Evolutionary conservation across 53 echinoderm and acorn worm species (phyloP).

Genomic region (Glandiceps talaboti): DNA sequence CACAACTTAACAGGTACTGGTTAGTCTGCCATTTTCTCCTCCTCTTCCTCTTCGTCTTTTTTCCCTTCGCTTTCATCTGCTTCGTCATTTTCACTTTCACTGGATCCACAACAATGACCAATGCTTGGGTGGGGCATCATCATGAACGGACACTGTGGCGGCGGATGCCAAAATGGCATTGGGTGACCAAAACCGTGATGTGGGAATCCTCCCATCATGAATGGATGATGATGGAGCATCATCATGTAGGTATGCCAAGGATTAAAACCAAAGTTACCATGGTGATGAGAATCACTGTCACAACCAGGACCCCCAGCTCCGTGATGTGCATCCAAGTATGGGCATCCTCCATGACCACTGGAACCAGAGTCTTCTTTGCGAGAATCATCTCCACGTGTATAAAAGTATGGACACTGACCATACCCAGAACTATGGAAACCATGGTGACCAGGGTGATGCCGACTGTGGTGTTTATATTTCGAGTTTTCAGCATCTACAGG

Average conservation of each 20-base stretch:
- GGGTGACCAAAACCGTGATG: not conserved
- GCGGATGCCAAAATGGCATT: not conserved
- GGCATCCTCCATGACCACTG: not conserved
- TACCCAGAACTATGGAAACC: too few relatives aligned
- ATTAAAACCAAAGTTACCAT: not conserved
- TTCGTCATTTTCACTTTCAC: not conserved
- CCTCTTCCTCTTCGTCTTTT: not conserved
- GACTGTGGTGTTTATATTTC: too few relatives aligned
- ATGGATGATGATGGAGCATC: not conserved
- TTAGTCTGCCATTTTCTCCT: too few relatives aligned
- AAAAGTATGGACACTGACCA: too few relatives aligned
- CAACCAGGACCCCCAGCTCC: not conserved
- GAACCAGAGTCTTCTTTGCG: too few relatives aligned
- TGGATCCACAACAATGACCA: not conserved
- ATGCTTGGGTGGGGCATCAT: too few relatives aligned
- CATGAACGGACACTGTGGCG: not conserved
- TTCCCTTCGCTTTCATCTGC: not conserved
- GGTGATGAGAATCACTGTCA: not conserved
- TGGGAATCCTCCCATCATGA: not conserved
- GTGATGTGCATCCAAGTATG: not conserved
- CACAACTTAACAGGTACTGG: too few relatives aligned
- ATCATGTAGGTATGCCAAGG: not conserved
- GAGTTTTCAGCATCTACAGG: too few relatives aligned
- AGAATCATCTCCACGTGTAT: too few relatives aligned
- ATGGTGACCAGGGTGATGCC: too few relatives aligned